These are phyloP conservation scores for Metacarcinus magister DNA, from an alignment of 2,888 invertebrate genomes.

Conservation along the genomic window DNA sequence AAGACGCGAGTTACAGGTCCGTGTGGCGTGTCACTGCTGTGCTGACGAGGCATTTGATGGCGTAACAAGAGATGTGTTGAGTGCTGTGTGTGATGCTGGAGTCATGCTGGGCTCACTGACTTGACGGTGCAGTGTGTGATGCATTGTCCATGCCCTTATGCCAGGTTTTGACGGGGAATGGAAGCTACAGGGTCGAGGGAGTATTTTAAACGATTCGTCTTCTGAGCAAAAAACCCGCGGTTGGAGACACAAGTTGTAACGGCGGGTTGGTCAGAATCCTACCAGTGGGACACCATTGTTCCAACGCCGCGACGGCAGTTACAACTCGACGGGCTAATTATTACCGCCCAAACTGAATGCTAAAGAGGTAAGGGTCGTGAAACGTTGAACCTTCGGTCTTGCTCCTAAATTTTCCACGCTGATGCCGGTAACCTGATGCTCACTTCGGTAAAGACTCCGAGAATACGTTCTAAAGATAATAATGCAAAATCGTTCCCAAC, in stretches of 20 bases:
- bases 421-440: slow-evolving; percentile 8
- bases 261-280: not conserved
- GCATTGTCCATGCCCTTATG: not conserved
- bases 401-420: not conserved
- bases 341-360: not conserved
- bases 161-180: not conserved
- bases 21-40: not conserved
- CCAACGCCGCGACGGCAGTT: not conserved
- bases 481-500: not conserved
- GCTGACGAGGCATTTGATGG: not conserved
- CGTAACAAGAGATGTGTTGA: not conserved
- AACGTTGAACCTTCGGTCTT: not conserved
- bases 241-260: not conserved
- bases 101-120: not conserved
- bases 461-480: slow-evolving; percentile 11
- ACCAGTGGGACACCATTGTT: slow-evolving; percentile 14
- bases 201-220: not conserved
- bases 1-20: not conserved
- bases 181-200: not conserved
- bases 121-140: not conserved
- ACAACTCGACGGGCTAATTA: slow-evolving; percentile 13
- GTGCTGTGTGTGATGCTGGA: not conserved
- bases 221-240: not conserved
- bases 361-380: not conserved
- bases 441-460: not conserved